Base-by-base conservation (phyloP, 2,113 vertebrate species). In the Protobothrops flavoviridis region DNA sequence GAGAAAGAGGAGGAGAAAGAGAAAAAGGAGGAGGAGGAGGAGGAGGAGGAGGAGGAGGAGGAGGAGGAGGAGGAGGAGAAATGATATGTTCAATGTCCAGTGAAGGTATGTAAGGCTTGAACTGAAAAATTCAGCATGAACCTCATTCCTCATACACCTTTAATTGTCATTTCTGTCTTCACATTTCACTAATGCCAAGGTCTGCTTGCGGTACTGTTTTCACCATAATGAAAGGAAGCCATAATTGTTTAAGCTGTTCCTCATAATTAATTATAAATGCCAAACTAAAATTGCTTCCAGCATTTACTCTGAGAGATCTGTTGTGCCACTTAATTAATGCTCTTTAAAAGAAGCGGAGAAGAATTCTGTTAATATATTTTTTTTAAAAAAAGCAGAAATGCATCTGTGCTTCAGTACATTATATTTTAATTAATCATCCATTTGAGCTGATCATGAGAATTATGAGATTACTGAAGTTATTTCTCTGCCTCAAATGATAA, bases 241-340 rank as follows among this genome's bases (percentile, higher is more conserved):
- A 96, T 94, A 93, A 95, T 92, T 93, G 85, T 92, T 94, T 95
- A 94, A 95, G 93, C 92, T 94, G 39, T 93, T 87, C 91, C 89
- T 85, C 24, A 3, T 92, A 95, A 94, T 95, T 92, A 50, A 93
- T 89, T 94, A 94, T 94, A 95, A 94, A 69, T 88, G 91, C 93
- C 95, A 89, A 89, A 56, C 7, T 33, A 89, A 88, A 52, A 52
- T 91, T 94, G 91, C 87, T 95, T 29, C 92, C 50, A 1, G 57
- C 43, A 61, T 53, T 94, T 93, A 89, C 89, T 53, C 45, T 50
- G 74, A 85, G 43, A 92, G 88, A 93, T 94, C 87, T 87, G 21
- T 3, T 93, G 87, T 95, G 88, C 21, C 89, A 21, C 2, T 26
- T 45, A 91, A 88, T 59, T 89, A 90, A 87, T 95, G 48, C 24